Evolutionary conservation across 64 coral and sea anemone species (phyloP), one percentile per base, ranked within the genome.

Genomic region (Astreopora myriophthalma): DNA sequence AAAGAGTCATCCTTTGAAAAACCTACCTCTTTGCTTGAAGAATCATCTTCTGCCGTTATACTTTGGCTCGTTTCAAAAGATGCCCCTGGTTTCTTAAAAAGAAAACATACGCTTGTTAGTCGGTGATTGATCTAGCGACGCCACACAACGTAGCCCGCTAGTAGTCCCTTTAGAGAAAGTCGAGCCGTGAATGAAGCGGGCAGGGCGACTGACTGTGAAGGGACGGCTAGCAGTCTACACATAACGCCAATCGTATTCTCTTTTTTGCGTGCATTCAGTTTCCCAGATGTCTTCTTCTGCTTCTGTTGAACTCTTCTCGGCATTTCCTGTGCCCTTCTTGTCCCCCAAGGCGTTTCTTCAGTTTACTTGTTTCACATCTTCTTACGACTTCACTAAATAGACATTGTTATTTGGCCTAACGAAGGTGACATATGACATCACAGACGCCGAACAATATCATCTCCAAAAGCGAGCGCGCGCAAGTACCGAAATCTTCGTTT

Each of bases 41-140:
- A 60, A 82, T 63, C 57, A 22, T 82, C 79, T 28, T 82, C 48
- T 6, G 79, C 24, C 16, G 79, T 39, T 36, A 33, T 37, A 82
- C 79, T 37, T 20, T 35, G 6, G 31, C 57, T 37, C 4, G 79
- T 64, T 63, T 82, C 79, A 3, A 48, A 80, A 80, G 79, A 3
- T 5, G 5, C 79, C 13, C 32, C 9, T n/a, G 79, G 79, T 63
- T 82, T 82, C 79, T 82, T 0, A 16, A 52, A 24, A 52, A 82
- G 34, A 17, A 73, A 38, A 20, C 7, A 36, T 33, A 34, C 26
- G 6, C 9, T 8, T 2, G 68, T 33, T 71, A 11, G 63, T 33
- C 8, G 4, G 2, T 37, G 37, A 37, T 35, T 71, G 10, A 16
- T 34, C 1, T 29, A 29, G 16, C 27, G 23, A 32, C 33, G 67